Evolutionary conservation across 1,140 invertebrate species (phyloP).

Genomic region (Dolichoris vasculosae): DNA sequence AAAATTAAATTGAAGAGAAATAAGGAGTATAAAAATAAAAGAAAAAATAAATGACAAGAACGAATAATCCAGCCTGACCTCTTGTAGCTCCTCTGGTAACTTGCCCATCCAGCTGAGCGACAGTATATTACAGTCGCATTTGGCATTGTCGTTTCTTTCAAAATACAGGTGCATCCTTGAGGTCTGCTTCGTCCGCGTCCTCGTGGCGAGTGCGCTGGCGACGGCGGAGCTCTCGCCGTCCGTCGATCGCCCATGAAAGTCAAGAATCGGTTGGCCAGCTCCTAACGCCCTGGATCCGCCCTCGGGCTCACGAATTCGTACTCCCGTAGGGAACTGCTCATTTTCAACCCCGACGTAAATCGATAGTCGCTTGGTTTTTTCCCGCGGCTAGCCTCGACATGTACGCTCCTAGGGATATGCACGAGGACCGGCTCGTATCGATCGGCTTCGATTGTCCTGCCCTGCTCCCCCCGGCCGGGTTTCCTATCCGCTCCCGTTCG

Average conservation of each 20-base stretch:
- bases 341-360: background rate
- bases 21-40: background rate
- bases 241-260: background rate
- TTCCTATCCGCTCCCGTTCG: too few species aligned
- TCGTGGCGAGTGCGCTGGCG: background rate
- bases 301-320: background rate
- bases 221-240: background rate
- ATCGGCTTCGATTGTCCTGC: constrained; percentile 13
- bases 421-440: constrained; percentile 14
- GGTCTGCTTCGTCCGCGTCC: background rate
- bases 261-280: background rate
- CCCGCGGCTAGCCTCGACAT: too few species aligned
- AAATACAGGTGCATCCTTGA: constrained; percentile 90
- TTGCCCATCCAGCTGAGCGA: constrained; percentile 99
- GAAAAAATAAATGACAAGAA: background rate
- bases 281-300: background rate
- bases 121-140: constrained; percentile 95
- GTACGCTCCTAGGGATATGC: background rate
- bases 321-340: background rate
- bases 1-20: too few species aligned
- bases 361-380: background rate
- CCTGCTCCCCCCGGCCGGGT: background rate
- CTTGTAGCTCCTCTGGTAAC: constrained; percentile 94
- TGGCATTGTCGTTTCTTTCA: constrained; percentile 92
- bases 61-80: constrained; percentile 78